A percentile compares a stretch with the other conserved stretches of the same genome.
phyloP scores from a whole-genome alignment of 2,888 invertebrate species.

The Ligdia adustata region DNA sequence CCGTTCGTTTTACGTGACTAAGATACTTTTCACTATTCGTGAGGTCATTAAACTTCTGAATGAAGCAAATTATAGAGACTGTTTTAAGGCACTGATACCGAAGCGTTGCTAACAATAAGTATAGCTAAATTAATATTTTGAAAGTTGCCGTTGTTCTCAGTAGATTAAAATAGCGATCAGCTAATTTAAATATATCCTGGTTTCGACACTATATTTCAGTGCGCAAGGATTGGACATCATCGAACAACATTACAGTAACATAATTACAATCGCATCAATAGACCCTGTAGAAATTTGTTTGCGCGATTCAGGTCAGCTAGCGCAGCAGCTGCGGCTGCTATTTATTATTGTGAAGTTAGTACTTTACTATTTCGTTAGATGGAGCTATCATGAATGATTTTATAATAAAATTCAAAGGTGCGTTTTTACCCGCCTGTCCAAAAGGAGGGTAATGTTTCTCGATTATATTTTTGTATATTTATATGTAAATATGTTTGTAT shows the following conservation, averaged over 20 bases:
- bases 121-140: background rate
- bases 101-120: constrained; percentile 8
- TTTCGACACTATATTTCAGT: constrained; percentile 63
- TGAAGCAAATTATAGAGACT: background rate
- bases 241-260: constrained; percentile 41
- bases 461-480: too few species aligned
- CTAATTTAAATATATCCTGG: constrained; percentile 53
- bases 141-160: constrained; percentile 51
- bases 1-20: too few species aligned
- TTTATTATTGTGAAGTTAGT: constrained; percentile 6
- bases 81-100: constrained; percentile 4
- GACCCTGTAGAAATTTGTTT: constrained; percentile 31
- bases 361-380: constrained; percentile 30
- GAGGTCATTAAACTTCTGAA: constrained; percentile 9
- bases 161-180: constrained; percentile 60
- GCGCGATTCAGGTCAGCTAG: constrained; percentile 38
- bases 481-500: too few species aligned
- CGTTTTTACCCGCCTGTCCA: too few species aligned
- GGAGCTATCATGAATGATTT: too few species aligned
- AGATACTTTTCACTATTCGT: constrained; percentile 15
- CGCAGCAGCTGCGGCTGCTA: background rate
- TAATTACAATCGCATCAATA: background rate
- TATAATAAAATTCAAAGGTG: too few species aligned
- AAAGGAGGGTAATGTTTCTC: too few species aligned
- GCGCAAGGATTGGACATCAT: constrained; percentile 72